These are phyloP conservation scores for Kryphioiulus occultus DNA, from an alignment of 2,888 invertebrate genomes.

Conservation along the genomic window DNA sequence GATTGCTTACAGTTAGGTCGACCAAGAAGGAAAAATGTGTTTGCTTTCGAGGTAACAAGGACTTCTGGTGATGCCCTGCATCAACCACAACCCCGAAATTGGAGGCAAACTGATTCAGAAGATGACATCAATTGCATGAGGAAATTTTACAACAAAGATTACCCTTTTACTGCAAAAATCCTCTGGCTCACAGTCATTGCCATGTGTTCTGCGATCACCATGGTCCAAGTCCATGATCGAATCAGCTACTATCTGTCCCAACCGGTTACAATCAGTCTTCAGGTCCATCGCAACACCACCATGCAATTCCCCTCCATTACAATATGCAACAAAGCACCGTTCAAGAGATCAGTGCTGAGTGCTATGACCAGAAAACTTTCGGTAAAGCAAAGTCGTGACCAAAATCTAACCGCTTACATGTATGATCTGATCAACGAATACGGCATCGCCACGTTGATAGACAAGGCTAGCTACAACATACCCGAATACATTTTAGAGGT, in stretches of 20 bases:
- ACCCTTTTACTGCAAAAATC: conserved; percentile 38
- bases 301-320: conserved; percentile 45
- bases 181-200: conserved; percentile 39
- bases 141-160: conserved; percentile 24
- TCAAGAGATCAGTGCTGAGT: not conserved
- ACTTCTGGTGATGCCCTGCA: not conserved
- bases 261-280: conserved; percentile 39
- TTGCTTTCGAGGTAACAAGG: not conserved
- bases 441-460: not conserved
- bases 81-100: not conserved
- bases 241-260: conserved; percentile 29
- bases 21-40: not conserved
- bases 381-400: not conserved
- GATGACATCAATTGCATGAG: not conserved
- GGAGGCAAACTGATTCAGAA: not conserved
- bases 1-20: not conserved
- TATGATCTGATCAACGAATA: conserved; percentile 44
- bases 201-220: conserved; percentile 38
- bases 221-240: conserved; percentile 38
- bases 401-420: conserved; percentile 1
- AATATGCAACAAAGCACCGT: conserved; percentile 45
- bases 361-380: not conserved
- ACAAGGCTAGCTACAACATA: conserved; percentile 39
- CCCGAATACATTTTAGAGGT: not conserved
- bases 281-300: conserved; percentile 22